phyloP scores from a whole-genome alignment of 2,797 vertebrate species.

The Micropoecilia bifurca region DNA sequence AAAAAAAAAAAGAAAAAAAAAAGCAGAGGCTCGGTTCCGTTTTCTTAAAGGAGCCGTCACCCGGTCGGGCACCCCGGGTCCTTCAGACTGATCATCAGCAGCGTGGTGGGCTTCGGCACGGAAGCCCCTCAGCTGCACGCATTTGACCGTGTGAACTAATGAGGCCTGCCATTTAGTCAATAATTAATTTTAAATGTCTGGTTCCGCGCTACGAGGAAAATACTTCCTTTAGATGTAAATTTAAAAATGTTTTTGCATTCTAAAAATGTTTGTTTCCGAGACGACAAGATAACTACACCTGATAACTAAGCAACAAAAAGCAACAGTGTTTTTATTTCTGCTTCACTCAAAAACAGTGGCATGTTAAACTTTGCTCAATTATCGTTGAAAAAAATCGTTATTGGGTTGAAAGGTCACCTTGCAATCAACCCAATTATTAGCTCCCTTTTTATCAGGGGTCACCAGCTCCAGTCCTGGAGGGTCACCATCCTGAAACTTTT shows the following conservation, averaged over 20 bases:
- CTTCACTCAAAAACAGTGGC: neutral
- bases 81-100: neutral
- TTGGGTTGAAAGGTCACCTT: neutral
- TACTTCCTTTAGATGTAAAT: neutral
- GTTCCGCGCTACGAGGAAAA: neutral
- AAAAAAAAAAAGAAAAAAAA: conserved; percentile 15
- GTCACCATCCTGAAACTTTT: too few species aligned
- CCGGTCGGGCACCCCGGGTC: neutral
- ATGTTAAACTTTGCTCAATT: neutral
- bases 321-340: neutral
- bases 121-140: neutral
- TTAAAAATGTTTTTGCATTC: neutral
- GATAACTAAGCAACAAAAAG: neutral
- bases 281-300: neutral
- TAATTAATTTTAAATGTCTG: conserved; percentile 11
- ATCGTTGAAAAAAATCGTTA: neutral
- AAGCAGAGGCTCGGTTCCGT: conserved; percentile 65
- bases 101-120: neutral
- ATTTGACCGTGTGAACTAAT: conserved; percentile 21
- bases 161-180: conserved; percentile 10
- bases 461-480: too few species aligned
- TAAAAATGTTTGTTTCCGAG: neutral
- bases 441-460: too few species aligned
- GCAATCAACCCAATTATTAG: neutral
- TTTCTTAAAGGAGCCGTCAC: conserved; percentile 80